Percentiles rank a stretch among this genome's conserved stretches.
These are phyloP conservation scores for Gopherus flavomarginatus DNA, from an alignment of 2,113 vertebrate genomes.

Conservation along the genomic window DNA sequence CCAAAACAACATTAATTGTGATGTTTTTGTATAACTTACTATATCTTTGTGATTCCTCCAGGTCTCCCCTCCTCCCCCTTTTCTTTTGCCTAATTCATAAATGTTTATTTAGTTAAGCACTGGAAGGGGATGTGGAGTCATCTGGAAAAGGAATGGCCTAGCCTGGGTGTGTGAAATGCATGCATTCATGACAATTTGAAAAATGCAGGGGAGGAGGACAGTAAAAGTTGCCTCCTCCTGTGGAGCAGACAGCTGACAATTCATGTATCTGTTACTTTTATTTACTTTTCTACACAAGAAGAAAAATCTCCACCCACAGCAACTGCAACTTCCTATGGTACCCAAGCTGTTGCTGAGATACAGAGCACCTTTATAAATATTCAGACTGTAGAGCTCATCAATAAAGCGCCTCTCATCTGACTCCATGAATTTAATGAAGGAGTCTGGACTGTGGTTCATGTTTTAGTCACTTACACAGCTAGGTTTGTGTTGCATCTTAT, in stretches of 20 bases:
- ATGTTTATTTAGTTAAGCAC: background rate
- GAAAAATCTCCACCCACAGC: background rate
- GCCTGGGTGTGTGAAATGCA: background rate
- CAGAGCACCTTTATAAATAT: background rate
- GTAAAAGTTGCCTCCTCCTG: background rate
- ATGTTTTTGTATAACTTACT: background rate
- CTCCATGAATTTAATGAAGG: background rate
- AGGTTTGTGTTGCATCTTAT: background rate
- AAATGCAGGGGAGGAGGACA: background rate
- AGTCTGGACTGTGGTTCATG: background rate
- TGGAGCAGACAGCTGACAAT: background rate
- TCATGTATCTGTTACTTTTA: background rate
- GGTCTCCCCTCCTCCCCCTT: background rate
- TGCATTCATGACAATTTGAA: background rate
- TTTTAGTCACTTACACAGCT: background rate
- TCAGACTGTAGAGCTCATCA: fast-evolving
- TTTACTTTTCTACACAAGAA: background rate
- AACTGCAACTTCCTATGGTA: background rate
- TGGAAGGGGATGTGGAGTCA: background rate
- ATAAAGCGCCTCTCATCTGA: background rate
- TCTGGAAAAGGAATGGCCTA: background rate
- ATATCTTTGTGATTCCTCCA: background rate
- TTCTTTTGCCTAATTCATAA: background rate
- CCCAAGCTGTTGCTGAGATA: background rate
- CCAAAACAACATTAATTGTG: background rate